These are phyloP conservation scores for Molorchus minor DNA, from an alignment of 2,888 invertebrate genomes.

Conservation along the genomic window DNA sequence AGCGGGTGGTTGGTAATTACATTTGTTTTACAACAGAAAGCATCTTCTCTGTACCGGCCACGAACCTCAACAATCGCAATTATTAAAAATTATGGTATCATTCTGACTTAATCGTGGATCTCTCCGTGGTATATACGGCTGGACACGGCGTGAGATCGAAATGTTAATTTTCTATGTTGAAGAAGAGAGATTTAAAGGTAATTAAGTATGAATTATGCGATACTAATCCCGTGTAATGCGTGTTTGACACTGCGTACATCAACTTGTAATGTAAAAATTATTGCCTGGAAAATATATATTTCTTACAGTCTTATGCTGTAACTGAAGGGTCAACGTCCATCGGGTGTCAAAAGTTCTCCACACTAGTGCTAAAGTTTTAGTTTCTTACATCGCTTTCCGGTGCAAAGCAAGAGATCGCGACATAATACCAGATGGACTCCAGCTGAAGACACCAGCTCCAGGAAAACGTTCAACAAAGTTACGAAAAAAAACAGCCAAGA, in stretches of 20 bases:
- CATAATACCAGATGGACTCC: too few species aligned
- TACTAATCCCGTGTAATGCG: slow-evolving; percentile 14
- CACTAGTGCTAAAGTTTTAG: too few species aligned
- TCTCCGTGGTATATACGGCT: slow-evolving; percentile 8
- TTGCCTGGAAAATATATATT: slow-evolving; percentile 6
- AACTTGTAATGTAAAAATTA: slow-evolving; percentile 4
- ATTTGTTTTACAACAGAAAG: slow-evolving; percentile 1
- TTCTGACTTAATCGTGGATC: slow-evolving; percentile 5
- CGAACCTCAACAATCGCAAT: not conserved
- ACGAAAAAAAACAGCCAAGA: too few species aligned
- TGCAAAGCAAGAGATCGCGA: too few species aligned
- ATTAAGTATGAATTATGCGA: slow-evolving; percentile 16
- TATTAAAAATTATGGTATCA: slow-evolving; percentile 8
- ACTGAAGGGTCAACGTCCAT: not conserved
- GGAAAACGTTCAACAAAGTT: too few species aligned
- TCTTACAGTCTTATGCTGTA: not conserved
- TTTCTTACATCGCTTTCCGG: too few species aligned
- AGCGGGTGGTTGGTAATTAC: not conserved
- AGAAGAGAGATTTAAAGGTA: slow-evolving; percentile 13
- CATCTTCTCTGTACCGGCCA: not conserved
- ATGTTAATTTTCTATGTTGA: slow-evolving; percentile 18
- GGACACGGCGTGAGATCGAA: not conserved
- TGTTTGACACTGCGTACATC: slow-evolving; percentile 5
- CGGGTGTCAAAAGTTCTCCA: too few species aligned
- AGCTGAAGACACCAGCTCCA: too few species aligned